Conservation (phyloP, 2,888 invertebrate species). For the Caenorhabditis sp. region DNA sequence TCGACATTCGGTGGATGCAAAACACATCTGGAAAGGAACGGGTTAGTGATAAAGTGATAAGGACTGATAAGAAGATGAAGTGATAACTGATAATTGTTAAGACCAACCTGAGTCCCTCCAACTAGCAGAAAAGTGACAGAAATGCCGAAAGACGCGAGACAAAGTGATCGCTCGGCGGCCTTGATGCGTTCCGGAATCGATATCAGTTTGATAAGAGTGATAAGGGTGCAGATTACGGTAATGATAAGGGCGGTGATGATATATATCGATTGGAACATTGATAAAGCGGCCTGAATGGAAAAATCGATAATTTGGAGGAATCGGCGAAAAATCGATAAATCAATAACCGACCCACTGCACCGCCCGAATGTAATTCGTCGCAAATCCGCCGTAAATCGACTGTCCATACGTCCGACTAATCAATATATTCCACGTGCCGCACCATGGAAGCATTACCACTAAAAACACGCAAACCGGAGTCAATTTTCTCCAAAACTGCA, state of each 20-base stretch:
- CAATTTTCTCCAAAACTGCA: conserved; percentile 27
- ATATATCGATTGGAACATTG: not conserved
- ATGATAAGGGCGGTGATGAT: conserved; percentile 5
- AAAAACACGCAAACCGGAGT: not conserved
- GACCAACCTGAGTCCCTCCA: conserved; percentile 28
- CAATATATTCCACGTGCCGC: conserved; percentile 30
- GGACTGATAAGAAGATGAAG: no score
- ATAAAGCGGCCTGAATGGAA: conserved; percentile 30
- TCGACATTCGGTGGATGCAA: not conserved
- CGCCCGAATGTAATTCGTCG: conserved; percentile 1
- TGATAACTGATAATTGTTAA: not conserved
- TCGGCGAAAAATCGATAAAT: not conserved
- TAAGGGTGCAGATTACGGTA: conserved; percentile 31
- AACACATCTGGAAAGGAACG: not conserved
- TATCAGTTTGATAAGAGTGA: conserved; percentile 29
- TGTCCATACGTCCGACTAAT: conserved; percentile 10
- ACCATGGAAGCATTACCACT: conserved; percentile 1
- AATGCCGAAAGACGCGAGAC: conserved; percentile 8
- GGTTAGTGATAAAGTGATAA: not conserved
- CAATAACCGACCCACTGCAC: conserved; percentile 44
- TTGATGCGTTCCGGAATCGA: conserved; percentile 33
- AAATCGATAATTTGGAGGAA: no score
- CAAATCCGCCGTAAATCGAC: conserved; percentile 14
- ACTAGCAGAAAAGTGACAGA: conserved; percentile 30
- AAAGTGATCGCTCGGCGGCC: conserved; percentile 37